phyloP scores from a whole-genome alignment of 2,113 vertebrate genomes.

The Larimichthys crocea region DNA sequence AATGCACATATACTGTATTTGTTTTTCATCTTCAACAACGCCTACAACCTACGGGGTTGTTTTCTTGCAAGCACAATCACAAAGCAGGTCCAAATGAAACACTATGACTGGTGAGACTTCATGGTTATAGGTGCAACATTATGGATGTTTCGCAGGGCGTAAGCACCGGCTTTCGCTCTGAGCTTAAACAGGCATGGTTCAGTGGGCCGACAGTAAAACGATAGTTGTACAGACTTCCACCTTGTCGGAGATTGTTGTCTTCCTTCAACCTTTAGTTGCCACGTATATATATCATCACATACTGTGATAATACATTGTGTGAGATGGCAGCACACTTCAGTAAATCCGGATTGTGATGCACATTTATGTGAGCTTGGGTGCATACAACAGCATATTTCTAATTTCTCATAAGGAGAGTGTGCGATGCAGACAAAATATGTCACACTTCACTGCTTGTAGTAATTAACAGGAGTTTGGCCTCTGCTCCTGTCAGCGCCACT shows the following conservation, averaged over 20 bases:
- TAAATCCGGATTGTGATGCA: constrained; percentile 10
- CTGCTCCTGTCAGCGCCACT: constrained; percentile 26
- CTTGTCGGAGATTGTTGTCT: constrained; percentile 5
- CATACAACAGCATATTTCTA: constrained; percentile 1
- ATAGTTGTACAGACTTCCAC: neutral
- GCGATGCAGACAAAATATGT: constrained; percentile 11
- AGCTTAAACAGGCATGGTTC: neutral
- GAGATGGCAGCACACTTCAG: constrained; percentile 1
- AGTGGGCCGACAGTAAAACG: neutral
- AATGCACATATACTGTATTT: no score
- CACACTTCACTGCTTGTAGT: constrained; percentile 41
- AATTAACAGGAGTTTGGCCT: constrained; percentile 63
- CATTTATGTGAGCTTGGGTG: neutral
- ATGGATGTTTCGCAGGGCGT: neutral
- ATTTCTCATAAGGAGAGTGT: constrained; percentile 19
- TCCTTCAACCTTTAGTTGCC: neutral
- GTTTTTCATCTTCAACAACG: no score
- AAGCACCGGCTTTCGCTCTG: neutral
- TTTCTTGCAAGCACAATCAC: neutral
- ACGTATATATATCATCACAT: neutral
- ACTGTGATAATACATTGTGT: neutral
- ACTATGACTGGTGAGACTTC: neutral
- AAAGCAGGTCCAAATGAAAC: neutral
- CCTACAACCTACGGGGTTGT: no score
- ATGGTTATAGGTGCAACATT: neutral